These are phyloP conservation scores for Portevinia maculata DNA, from an alignment of 2,888 invertebrate species.

Conservation along the genomic window DNA sequence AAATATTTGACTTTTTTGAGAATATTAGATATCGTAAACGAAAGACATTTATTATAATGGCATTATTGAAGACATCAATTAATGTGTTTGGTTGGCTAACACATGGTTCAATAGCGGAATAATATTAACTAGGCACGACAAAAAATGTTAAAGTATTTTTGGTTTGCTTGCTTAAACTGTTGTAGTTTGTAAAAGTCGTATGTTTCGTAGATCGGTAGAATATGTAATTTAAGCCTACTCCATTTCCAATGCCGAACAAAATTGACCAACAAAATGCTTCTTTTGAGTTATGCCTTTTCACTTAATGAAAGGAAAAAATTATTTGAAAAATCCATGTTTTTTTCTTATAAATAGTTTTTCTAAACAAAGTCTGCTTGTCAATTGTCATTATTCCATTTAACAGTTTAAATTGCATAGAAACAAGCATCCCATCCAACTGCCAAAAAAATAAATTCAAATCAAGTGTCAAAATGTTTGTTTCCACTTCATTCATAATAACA, in stretches of 20 bases:
- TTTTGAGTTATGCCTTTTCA: too few relatives aligned
- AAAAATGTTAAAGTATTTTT: not conserved
- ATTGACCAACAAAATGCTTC: too few relatives aligned
- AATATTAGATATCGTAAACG: slow-evolving; percentile 9
- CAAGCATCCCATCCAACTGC: not conserved
- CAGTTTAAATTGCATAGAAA: slow-evolving; percentile 6
- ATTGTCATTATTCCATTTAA: not conserved
- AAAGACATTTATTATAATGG: slow-evolving; percentile 48
- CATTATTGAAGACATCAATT: slow-evolving; percentile 39
- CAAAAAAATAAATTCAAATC: slow-evolving; percentile 55
- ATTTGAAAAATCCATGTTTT: too few relatives aligned
- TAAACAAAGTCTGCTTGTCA: slow-evolving; percentile 7
- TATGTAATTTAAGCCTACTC: too few relatives aligned
- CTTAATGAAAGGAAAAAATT: too few relatives aligned
- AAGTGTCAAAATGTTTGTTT: slow-evolving; percentile 70
- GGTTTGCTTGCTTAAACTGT: not conserved
- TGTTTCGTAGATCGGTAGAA: too few relatives aligned
- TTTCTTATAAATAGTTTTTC: too few relatives aligned
- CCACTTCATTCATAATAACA: slow-evolving; percentile 71
- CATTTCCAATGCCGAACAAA: too few relatives aligned
- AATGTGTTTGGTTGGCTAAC: slow-evolving; percentile 13
- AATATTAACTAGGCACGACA: slow-evolving; percentile 19
- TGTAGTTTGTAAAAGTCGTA: too few relatives aligned
- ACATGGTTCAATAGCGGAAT: slow-evolving; percentile 22
- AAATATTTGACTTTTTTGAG: not conserved